Evolutionary conservation across 2,113 vertebrate species (phyloP), one percentile per base, ranked within the genome.

Genomic region (Dicentrarchus labrax): DNA sequence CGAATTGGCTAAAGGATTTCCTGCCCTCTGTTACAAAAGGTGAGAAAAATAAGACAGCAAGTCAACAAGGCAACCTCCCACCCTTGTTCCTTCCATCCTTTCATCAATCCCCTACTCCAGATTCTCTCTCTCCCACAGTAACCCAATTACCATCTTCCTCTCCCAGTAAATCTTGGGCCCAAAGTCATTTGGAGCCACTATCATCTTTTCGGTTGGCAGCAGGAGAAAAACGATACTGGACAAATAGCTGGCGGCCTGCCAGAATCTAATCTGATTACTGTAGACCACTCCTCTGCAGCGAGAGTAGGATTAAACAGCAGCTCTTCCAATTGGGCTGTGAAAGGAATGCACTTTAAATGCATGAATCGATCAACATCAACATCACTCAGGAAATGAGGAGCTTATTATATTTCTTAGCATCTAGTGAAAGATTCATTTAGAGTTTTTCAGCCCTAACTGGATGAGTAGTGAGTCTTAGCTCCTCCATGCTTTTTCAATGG

Each of bases 261-360:
- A 86, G 68, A 4, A n/a, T 61, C 54, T 89, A 89, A 93, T 91
- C 70, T 53, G 88, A 84, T 93, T 78, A 88, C 60, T 8, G 43
- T 68, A 39, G 85, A 77, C 77, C 72, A 88, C 57, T 76, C 45
- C 57, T 65, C 22, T 64, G 72, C 80, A 72, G 66, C n/a, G 82
- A 86, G 45, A 74, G 71, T 41, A 86, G 62, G 76, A 83, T 84
- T 72, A 86, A 30, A 86, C 82, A 83, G 78, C 59, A 54, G 72
- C 65, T 73, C 59, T 66, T 82, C 60, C 73, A 77, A 81, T 64
- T 82, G 77, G 69, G 41, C 79, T 41, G 62, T 72, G 53, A 83
- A 65, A 91, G 67, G 59, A 81, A 82, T 76, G 78, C 74, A 89
- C 78, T 90, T 82, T 78, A 77, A 90, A 91, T 36, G 60, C 67